Base-by-base conservation (phyloP, 2,113 vertebrate species). In the Aplodontia rufa region DNA sequence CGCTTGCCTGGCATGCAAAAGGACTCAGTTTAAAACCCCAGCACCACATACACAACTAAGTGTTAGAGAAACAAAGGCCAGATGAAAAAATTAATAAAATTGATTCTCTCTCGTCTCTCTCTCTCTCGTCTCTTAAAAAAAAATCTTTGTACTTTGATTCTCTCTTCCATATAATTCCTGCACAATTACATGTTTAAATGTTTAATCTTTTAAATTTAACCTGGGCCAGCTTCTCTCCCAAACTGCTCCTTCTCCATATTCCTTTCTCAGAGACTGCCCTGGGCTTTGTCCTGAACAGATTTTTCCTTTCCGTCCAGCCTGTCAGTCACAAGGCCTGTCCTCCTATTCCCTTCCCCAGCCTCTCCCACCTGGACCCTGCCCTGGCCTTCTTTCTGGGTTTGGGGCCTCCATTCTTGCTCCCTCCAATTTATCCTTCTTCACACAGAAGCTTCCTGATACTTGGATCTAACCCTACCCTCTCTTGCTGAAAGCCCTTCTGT, bases 121-220 rank as follows among this genome's bases (percentile, higher is more conserved):
- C n/a, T n/a, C n/a, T n/a, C n/a, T n/a, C n/a, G n/a, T n/a, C n/a
- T n/a, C n/a, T n/a, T n/a, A n/a, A n/a, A n/a, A n/a, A n/a, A n/a
- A n/a, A n/a, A n/a, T 79, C 13, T 51, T n/a, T 78, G n/a, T 60
- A n/a, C 40, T 17, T 89, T 72, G 72, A 75, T 78, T 90, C 86
- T 92, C 68, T 74, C n/a, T 80, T 83, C 62, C 40, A 68, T 60
- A 47, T 71, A 45, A 37, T 76, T 37, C 35, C 42, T 84, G 11
- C 13, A 91, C 69, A 3, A 30, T 4, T 37, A 60, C 0, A 0
- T 4, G 4, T 55, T 72, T 78, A 51, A 76, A n/a, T n/a, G 71
- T 69, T 64, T 30, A 28, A 47, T 89, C n/a, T 8, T n/a, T n/a
- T n/a, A n/a, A n/a, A n/a, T n/a, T 35, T 32, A 40, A 66, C 24